Evolutionary conservation across 2,113 vertebrate species (phyloP).

Genomic region (Heloderma charlesbogerti): DNA sequence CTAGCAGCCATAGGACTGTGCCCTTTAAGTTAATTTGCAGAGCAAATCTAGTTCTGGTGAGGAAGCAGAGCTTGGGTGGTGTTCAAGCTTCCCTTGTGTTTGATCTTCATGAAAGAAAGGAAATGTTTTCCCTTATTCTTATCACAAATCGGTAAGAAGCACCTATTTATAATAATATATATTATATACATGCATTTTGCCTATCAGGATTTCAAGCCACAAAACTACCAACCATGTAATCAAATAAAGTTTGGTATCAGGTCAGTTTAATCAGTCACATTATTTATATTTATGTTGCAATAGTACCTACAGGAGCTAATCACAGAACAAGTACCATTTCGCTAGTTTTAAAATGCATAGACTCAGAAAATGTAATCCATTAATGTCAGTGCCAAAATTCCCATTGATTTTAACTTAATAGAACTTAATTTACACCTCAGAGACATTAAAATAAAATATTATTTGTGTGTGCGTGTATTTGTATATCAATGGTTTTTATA

Average conservation of each 20-base stretch:
- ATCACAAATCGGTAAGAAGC: background rate
- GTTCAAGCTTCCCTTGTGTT: conserved; percentile 39
- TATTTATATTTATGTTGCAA: background rate
- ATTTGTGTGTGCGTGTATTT: no score
- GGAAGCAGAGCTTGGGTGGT: conserved; percentile 44
- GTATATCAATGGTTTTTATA: no score
- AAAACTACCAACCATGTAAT: background rate
- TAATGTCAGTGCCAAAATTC: background rate
- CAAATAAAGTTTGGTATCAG: background rate
- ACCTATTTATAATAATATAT: background rate
- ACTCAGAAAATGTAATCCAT: background rate
- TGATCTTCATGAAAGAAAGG: conserved; percentile 38
- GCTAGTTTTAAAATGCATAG: background rate
- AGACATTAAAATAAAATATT: background rate
- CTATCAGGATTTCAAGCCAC: background rate
- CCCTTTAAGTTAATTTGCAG: conserved; percentile 56
- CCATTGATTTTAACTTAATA: background rate
- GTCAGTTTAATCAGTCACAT: background rate
- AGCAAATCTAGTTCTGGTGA: conserved; percentile 49
- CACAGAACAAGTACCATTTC: background rate
- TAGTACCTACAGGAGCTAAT: background rate
- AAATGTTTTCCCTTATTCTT: conserved; percentile 40
- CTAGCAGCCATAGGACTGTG: no score
- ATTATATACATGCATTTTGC: background rate
- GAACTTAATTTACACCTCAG: background rate